Conservation (phyloP, 2,113 vertebrate species). For the Sinosuthora webbiana region DNA sequence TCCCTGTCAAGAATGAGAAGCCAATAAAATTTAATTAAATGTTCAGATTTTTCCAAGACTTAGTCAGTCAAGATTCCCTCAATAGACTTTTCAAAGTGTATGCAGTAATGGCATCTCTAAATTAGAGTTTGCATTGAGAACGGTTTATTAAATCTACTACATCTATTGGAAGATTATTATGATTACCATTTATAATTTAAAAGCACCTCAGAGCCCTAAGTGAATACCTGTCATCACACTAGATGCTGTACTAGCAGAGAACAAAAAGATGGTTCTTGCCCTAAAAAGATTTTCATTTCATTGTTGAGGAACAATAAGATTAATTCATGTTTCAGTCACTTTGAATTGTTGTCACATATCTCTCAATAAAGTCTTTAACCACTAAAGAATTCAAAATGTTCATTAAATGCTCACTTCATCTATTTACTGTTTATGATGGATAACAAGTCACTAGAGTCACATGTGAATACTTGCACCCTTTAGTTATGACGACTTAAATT, state of each 20-base stretch:
- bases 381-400: neutral
- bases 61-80: neutral
- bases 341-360: neutral
- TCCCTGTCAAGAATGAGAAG: neutral
- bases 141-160: neutral
- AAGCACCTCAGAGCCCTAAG: neutral
- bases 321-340: neutral
- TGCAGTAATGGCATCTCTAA: neutral
- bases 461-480: neutral
- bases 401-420: neutral
- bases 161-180: neutral
- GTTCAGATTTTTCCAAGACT: neutral
- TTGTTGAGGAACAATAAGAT: neutral
- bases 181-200: neutral
- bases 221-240: neutral
- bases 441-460: neutral
- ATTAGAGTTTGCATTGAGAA: conserved; percentile 5
- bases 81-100: neutral
- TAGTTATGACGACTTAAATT: neutral
- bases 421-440: neutral
- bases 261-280: neutral
- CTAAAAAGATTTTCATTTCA: neutral
- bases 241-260: neutral
- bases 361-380: neutral
- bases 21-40: neutral